These are phyloP conservation scores for Drosophila dives DNA, from an alignment of 2,888 invertebrate genomes.

Conservation along the genomic window DNA sequence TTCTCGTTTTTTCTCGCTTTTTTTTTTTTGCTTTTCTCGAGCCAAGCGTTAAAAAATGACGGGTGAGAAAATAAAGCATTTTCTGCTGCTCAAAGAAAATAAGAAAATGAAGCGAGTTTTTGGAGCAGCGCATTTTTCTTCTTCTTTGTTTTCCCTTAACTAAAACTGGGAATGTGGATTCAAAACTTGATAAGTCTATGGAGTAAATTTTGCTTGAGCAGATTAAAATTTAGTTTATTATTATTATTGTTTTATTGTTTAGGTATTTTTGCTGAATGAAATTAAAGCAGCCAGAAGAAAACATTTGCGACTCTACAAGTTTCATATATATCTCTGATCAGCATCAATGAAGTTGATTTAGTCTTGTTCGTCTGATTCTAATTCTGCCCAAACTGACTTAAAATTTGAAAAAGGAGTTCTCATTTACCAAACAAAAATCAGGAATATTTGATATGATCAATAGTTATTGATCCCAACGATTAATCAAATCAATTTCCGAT, in stretches of 20 bases:
- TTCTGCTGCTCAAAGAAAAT: neutral
- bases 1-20: constrained; percentile 1
- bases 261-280: neutral
- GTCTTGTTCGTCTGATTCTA: too few species aligned
- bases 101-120: neutral
- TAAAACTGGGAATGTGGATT: too few species aligned
- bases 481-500: too few species aligned
- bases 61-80: neutral
- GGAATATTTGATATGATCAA: too few species aligned
- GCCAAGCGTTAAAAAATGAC: neutral
- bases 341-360: neutral
- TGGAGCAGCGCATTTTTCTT: neutral
- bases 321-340: neutral
- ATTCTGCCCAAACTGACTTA: too few species aligned
- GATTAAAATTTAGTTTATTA: neutral
- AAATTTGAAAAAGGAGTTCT: too few species aligned
- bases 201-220: neutral
- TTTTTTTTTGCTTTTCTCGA: neutral
- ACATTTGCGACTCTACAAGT: neutral
- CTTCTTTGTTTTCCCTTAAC: too few species aligned
- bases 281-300: neutral
- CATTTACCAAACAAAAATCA: too few species aligned
- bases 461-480: too few species aligned
- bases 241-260: too few species aligned
- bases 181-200: neutral